phyloP scores from a whole-genome alignment of 2,888 invertebrate genomes.

The Dorcus parallelipipedus region DNA sequence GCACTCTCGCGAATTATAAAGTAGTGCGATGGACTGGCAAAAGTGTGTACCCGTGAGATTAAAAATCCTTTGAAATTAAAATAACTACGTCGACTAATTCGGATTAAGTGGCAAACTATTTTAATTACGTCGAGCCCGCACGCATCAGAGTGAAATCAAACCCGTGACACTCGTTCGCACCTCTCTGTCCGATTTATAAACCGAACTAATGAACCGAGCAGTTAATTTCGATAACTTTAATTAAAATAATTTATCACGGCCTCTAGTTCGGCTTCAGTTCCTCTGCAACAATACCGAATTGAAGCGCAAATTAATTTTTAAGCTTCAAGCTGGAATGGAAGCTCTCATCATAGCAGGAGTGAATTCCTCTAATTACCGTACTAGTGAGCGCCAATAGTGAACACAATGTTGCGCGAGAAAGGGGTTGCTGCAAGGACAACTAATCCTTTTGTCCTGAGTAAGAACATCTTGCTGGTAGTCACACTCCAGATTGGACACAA shows the following conservation, averaged over 20 bases:
- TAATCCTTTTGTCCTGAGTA: slow-evolving; percentile 4
- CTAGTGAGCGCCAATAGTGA: too few relatives aligned
- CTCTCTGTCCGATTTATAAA: slow-evolving; percentile 33
- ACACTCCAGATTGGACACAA: slow-evolving; percentile 3
- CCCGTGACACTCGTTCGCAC: slow-evolving; percentile 24
- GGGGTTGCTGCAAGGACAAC: too few relatives aligned
- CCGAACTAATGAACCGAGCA: slow-evolving; percentile 35
- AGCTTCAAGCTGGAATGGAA: too few relatives aligned
- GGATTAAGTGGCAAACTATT: slow-evolving; percentile 13
- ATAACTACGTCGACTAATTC: not conserved
- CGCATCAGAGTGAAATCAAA: slow-evolving; percentile 10
- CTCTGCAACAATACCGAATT: too few relatives aligned
- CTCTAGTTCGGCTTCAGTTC: not conserved
- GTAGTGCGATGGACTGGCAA: too few relatives aligned
- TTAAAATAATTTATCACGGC: slow-evolving; percentile 39
- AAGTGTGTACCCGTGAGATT: not conserved
- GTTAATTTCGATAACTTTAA: slow-evolving; percentile 42
- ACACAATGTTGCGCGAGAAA: too few relatives aligned
- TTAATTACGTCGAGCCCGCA: slow-evolving; percentile 12
- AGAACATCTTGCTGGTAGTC: not conserved
- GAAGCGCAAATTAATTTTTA: too few relatives aligned
- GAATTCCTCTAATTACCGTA: too few relatives aligned
- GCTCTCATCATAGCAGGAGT: too few relatives aligned
- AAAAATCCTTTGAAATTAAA: not conserved
- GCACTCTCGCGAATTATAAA: too few relatives aligned